phyloP scores from a whole-genome alignment of 1,140 invertebrate species.

The Drosophila bifasciata region DNA sequence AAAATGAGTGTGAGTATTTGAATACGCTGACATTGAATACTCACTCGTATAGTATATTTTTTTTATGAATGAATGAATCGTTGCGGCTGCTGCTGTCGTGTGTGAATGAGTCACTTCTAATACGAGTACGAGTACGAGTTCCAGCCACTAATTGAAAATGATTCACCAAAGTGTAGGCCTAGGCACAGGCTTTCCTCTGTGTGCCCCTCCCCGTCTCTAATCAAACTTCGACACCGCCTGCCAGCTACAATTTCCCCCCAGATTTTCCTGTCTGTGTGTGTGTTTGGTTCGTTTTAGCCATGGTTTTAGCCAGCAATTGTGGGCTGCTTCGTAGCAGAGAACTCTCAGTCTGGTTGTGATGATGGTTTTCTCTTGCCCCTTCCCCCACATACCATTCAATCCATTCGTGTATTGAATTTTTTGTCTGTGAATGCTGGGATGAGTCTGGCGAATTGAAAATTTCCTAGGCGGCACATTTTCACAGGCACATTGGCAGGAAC shows the following conservation, averaged over 20 bases:
- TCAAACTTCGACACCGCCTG: constrained; percentile 21
- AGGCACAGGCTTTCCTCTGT: background rate
- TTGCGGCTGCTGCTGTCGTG: background rate
- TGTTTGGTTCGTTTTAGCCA: constrained; percentile 40
- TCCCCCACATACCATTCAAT: constrained; percentile 13
- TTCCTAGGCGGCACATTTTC: constrained; percentile 27
- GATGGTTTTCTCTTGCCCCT: constrained; percentile 19
- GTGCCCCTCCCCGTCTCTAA: constrained; percentile 15
- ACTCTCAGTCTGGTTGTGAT: constrained; percentile 21
- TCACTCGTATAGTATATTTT: too few species aligned
- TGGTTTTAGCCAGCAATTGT: constrained; percentile 41
- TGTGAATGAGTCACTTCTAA: constrained; percentile 37
- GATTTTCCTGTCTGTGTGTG: constrained; percentile 18
- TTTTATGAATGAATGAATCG: constrained; percentile 71
- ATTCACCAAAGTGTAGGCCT: constrained; percentile 48
- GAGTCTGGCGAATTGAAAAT: constrained; percentile 28
- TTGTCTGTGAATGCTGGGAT: constrained; percentile 41
- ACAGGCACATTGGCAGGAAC: constrained; percentile 19
- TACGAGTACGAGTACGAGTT: constrained; percentile 13
- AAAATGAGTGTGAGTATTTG: constrained; percentile 11
- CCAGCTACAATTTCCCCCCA: constrained; percentile 17
- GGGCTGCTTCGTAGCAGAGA: constrained; percentile 27
- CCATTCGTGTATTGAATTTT: constrained; percentile 42
- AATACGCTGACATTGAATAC: constrained; percentile 64
- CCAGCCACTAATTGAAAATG: constrained; percentile 73